Evolutionary conservation across 2,113 vertebrate genomes (phyloP).

Genomic region (Oryctolagus cuniculus): mOryCun1.1 NC_091449.1:30187501-30188000

Average conservation of each 20-base stretch:
- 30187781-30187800: not conserved
- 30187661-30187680: not conserved
- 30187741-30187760: not conserved
- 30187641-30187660: not conserved
- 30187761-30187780: constrained; percentile 55
- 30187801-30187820: constrained; percentile 29
- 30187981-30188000: not conserved
- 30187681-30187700: not conserved
- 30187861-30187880: constrained; percentile 41
- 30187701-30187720: not conserved
- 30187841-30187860: constrained; percentile 5
- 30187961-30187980: constrained; percentile 3
- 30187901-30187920: constrained; percentile 47
- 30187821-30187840: constrained; percentile 65
- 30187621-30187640: not conserved
- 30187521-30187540: not conserved
- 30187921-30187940: constrained; percentile 31
- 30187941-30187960: not conserved
- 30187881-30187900: constrained; percentile 29
- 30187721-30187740: not conserved
- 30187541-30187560: not conserved
- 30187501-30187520: not conserved
- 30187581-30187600: not conserved
- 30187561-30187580: not conserved
- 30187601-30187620: too few relatives aligned